These are phyloP conservation scores for Prosopocoilus inquinatus DNA, from an alignment of 2,888 invertebrate species.

Conservation along the genomic window DNA sequence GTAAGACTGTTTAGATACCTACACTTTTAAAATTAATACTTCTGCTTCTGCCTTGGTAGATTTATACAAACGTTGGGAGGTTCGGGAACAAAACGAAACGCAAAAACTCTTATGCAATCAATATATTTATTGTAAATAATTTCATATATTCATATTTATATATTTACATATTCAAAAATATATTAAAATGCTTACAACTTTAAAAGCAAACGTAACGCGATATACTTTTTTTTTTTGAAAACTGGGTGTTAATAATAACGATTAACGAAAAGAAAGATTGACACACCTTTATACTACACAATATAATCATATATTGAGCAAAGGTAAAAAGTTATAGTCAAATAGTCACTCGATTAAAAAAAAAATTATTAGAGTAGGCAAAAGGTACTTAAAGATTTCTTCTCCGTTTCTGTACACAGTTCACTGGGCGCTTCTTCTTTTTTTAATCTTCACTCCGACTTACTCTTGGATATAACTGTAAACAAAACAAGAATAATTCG, in stretches of 20 bases:
- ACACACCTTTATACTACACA: conserved; percentile 45
- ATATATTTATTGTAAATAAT: conserved; percentile 34
- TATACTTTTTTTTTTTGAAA: conserved; percentile 2
- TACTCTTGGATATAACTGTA: conserved; percentile 50
- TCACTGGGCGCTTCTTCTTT: conserved; percentile 1
- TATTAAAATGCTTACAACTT: conserved; percentile 46
- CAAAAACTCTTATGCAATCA: conserved; percentile 16
- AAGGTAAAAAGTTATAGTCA: conserved; percentile 36
- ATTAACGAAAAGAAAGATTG: conserved; percentile 30
- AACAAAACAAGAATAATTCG: conserved; percentile 28
- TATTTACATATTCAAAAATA: conserved; percentile 50
- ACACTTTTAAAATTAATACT: no score
- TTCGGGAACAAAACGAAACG: neutral
- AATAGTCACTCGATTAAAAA: conserved; percentile 20
- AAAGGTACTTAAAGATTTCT: conserved; percentile 36
- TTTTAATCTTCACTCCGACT: conserved; percentile 43
- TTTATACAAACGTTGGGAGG: no score
- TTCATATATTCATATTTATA: conserved; percentile 47
- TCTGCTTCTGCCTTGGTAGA: no score
- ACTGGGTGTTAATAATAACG: no score
- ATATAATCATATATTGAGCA: conserved; percentile 51
- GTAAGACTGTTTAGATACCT: no score
- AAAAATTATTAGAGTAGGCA: conserved; percentile 23
- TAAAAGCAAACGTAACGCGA: conserved; percentile 37
- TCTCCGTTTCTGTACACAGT: conserved; percentile 16